Evolutionary conservation across 2,888 invertebrate genomes (phyloP).

Genomic region (Tenodera sinensis): DNA sequence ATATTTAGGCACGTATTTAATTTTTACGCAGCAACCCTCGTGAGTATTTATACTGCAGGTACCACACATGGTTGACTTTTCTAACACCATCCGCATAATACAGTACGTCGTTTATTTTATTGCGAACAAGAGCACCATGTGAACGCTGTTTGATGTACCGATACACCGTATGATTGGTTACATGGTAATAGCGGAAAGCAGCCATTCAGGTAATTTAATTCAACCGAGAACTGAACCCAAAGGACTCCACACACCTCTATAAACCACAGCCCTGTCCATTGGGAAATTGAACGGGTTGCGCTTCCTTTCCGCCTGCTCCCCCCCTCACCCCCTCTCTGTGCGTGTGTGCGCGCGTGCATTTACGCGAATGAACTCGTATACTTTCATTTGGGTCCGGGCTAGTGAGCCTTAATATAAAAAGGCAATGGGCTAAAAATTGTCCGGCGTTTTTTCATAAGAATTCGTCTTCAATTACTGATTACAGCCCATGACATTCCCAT

Average conservation of each 20-base stretch:
- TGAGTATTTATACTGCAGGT: too few relatives aligned
- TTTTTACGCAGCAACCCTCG: too few relatives aligned
- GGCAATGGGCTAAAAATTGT: not conserved
- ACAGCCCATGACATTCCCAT: too few relatives aligned
- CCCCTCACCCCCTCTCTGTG: not conserved
- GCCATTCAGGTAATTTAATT: not conserved
- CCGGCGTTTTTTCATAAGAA: not conserved
- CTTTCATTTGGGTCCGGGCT: not conserved
- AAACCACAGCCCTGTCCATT: not conserved
- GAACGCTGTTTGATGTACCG: too few relatives aligned
- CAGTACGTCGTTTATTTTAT: too few relatives aligned
- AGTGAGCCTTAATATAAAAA: not conserved
- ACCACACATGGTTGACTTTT: too few relatives aligned
- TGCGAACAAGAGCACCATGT: too few relatives aligned
- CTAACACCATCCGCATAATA: too few relatives aligned
- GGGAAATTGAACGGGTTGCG: not conserved
- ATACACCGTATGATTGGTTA: too few relatives aligned
- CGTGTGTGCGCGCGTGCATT: too few relatives aligned
- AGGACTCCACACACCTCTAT: not conserved
- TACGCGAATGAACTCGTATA: not conserved
- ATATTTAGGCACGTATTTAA: too few relatives aligned
- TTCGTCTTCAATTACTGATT: not conserved
- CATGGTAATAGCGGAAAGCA: not conserved
- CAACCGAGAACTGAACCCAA: not conserved
- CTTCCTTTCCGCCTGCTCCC: not conserved